Conservation (phyloP, 92 coral and sea anemone species). For the Galaxea fascicularis region DNA sequence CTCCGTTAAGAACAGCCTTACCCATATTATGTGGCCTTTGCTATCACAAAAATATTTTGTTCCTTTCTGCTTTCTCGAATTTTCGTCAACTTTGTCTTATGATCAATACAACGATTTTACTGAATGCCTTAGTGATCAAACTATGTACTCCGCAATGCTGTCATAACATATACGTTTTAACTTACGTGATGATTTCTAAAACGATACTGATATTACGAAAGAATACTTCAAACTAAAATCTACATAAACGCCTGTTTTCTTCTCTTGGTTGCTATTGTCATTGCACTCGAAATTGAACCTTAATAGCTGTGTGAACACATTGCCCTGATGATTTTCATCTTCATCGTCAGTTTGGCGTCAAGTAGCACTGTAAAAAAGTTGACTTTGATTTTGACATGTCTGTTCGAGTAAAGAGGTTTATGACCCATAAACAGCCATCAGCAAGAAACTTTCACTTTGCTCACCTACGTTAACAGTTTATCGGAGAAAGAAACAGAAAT, state of each 20-base stretch:
- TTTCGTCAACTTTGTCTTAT: no score
- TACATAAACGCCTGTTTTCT: neutral
- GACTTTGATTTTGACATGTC: slow-evolving; percentile 32
- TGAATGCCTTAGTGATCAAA: slow-evolving; percentile 20
- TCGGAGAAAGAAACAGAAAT: neutral
- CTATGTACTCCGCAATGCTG: slow-evolving; percentile 28
- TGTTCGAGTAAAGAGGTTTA: neutral
- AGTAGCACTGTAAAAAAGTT: slow-evolving; percentile 18
- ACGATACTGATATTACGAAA: neutral
- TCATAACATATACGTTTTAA: neutral
- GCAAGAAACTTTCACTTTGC: neutral
- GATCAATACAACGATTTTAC: no score
- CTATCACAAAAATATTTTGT: no score
- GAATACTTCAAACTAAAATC: neutral
- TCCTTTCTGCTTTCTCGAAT: no score
- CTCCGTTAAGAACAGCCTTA: neutral
- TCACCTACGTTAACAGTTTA: neutral
- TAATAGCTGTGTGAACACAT: neutral
- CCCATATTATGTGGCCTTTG: neutral
- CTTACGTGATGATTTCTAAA: no score
- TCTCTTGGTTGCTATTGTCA: neutral
- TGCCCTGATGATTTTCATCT: neutral
- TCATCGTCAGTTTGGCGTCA: neutral
- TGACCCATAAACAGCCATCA: slow-evolving; percentile 2
- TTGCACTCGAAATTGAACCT: neutral